Base-by-base conservation (phyloP, 1,140 invertebrate species). In the Scaptomyza pallida region DNA sequence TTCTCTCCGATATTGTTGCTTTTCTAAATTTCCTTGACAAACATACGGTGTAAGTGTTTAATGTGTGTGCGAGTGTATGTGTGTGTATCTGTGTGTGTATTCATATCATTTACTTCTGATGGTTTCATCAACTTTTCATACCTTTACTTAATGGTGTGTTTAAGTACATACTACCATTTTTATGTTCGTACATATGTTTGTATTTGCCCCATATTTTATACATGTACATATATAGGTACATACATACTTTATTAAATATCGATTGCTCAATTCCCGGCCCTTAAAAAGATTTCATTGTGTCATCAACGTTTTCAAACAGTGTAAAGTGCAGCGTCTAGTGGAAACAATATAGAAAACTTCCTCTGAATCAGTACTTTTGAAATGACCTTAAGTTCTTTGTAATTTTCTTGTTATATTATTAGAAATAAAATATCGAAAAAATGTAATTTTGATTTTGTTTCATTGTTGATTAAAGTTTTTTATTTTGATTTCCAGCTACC, bases 1-100 rank as follows among this genome's bases (percentile, higher is more conserved):
- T 48, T 60, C 40, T 44, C 55, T 61, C 35, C 44, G 17, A 68
- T 61, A 55, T 50, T 72, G n/a, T 68, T 73, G 56, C 57, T 69
- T 68, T 62, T 73, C 57, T 62, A 62, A 68, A 57, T 59, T 54
- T 55, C 40, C 60, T 75, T 72, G 69, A 72, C 69, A 67, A 65
- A 65, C 62, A 72, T 63, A 72, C 62, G 62, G 57, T 71, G 60
- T 71, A 41, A 13, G 43, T 61, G 40, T 52, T 8, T 26, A 21
- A 37, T 52, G 30, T 33, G 30, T 33, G 9, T 16, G n/a, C 21
- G 30, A 45, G 50, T 13, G 48, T 45, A 45, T 57, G 50, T 13
- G 48, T 45, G 57, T 12, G 13, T 45, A 5, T 55, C 26, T 56
- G 19, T 57, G 43, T 56, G 19, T 57, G 41, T 59, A 12, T 59